Percentiles rank a stretch among this genome's conserved stretches.
Evolutionary conservation across 1,140 invertebrate species (phyloP).

Genomic region (Bombus ignitus): DNA sequence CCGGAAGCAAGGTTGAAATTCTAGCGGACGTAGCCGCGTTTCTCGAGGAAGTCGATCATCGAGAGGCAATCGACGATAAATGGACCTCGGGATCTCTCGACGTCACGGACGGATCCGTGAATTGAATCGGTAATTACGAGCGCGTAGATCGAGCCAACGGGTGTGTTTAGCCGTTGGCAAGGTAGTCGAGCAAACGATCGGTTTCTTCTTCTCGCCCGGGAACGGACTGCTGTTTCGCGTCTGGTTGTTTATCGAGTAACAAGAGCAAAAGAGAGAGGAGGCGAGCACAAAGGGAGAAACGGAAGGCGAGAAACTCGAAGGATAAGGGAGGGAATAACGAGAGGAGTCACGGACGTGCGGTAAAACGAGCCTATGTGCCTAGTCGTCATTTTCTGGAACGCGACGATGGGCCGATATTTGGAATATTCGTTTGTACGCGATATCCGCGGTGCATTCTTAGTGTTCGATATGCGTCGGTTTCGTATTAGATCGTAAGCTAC

Average conservation of each 20-base stretch:
- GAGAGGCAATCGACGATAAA: neutral
- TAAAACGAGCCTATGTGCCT: neutral
- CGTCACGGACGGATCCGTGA: constrained; percentile 20
- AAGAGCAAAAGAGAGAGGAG: neutral
- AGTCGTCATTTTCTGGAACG: neutral
- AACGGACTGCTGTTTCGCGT: neutral
- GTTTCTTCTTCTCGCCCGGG: neutral
- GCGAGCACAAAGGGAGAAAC: neutral
- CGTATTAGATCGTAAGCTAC: neutral
- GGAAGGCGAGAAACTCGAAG: neutral
- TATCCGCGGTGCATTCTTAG: neutral
- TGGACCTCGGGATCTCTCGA: neutral
- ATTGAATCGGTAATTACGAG: constrained; percentile 38
- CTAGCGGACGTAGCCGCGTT: constrained; percentile 7
- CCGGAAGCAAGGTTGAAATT: constrained; percentile 8
- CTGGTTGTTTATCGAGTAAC: neutral
- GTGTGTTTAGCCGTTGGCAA: neutral
- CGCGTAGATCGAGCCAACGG: neutral
- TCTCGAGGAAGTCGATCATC: constrained; percentile 41
- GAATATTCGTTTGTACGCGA: neutral
- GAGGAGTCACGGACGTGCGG: neutral
- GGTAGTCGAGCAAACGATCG: neutral
- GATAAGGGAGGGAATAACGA: neutral
- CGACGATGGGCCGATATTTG: neutral
- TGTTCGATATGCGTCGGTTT: no score